Evolutionary conservation across 2,113 vertebrate genomes (phyloP), one percentile per base, ranked within the genome.

Genomic region (Misgurnus mizolepis): DNA sequence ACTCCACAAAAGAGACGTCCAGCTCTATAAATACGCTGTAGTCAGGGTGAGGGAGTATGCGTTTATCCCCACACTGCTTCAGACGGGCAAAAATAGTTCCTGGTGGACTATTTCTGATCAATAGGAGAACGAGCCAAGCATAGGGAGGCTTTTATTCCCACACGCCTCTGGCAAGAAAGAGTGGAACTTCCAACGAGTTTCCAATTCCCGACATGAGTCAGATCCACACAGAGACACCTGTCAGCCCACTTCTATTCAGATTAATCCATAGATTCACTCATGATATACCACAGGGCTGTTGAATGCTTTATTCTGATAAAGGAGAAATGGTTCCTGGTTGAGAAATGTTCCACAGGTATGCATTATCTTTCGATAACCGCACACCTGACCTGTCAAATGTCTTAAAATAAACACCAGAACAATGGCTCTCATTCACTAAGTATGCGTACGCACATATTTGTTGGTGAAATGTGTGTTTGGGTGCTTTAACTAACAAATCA

Each of bases 171-270:
- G 84, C 84, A 86, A 64, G 14, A 67, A 67, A 40, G 9, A 82
- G 80, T 87, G 87, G 86, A 89, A 87, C 81, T 73, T 34, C 27
- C 40, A 73, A 43, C 67, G 55, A 87, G 79, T 86, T 87, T 89
- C 88, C 86, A 80, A 61, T 74, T 67, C 58, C 39, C 56, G 7
- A 14, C 41, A 65, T 41, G 7, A 81, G 67, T 65, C 74, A 74
- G 56, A 64, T 14, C 27, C 73, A 34, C 65, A 55, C 4, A 14
- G 39, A 75, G 60, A 43, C 84, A 82, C 70, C 66, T 83, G 84
- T 78, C 77, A 50, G 34, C 27, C 41, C 56, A 68, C 41, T 53
- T 40, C 67, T 67, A 34, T 34, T 41, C 47, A 11, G 41, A 79
- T 18, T 80, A 79, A 71, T 55, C 69, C 17, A 15, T 22, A 45